Evolutionary conservation across 2,797 vertebrate genomes (phyloP), one percentile per base, ranked within the genome.

Genomic region (Melanotaenia nigrans): DNA sequence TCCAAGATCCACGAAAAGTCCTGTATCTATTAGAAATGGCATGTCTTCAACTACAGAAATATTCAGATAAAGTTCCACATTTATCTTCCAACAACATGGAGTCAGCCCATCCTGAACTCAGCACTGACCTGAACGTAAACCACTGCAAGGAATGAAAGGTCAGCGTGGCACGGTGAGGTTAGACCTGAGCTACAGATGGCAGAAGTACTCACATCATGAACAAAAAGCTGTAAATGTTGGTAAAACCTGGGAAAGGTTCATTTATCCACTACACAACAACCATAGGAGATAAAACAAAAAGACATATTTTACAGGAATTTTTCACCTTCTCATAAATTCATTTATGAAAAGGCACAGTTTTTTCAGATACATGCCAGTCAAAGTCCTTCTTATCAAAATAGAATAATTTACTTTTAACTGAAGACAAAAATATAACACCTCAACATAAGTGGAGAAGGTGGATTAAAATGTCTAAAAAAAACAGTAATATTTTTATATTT

Each of bases 291-390:
- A 62, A 13, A 64, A 68, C n/a, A 72, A 65, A 53, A 30, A 71
- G 22, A 38, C 65, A 20, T 75, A 64, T 56, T 69, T 35, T 87
- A 86, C 78, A 89, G 62, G 20, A 71, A 61, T 82, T 61, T 82
- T 71, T 61, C 75, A 78, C 91, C 93, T 94, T 94, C 93, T 93
- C 93, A 95, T 95, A 93, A 95, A 94, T 85, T 71, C 88, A 75
- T 93, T 94, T 94, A 94, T 93, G 93, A 94, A 94, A 94, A 94
- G 94, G 94, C 93, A 95, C 94, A 74, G 83, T 72, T 64, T 73
- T 71, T 38, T 24, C 18, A 66, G 32, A 62, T 25, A 59, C n/a
- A 64, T 38, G 14, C 32, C 61, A 67, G 25, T 45, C 65, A 67
- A 53, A 20, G 24, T 49, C 45, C 9, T 18, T 32, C 20, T 58